These are phyloP conservation scores for Ciona savignyi DNA, from an alignment of 23 tunicate species.

Conservation along the genomic window DNA sequence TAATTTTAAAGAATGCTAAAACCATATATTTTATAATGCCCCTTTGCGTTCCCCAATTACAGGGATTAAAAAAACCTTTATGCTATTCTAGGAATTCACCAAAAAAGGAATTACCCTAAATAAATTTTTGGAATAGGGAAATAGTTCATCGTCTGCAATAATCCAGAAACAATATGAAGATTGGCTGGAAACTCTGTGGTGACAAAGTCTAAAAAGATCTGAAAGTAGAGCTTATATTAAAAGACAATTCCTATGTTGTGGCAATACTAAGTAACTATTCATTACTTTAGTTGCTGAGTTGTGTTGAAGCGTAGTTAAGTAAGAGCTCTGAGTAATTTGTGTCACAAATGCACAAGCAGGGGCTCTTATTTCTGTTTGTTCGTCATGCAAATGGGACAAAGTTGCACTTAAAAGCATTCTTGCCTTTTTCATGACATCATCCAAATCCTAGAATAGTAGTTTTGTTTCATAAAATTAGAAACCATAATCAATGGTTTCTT, in stretches of 20 bases:
- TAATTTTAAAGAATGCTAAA: no score
- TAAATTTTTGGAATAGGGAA: neutral
- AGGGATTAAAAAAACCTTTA: no score
- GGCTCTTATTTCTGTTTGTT: conserved; percentile 42
- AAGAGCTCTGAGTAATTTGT: neutral
- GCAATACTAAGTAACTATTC: neutral
- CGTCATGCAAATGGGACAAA: conserved; percentile 48
- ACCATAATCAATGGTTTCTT: no score
- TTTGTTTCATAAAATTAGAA: no score
- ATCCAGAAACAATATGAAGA: neutral
- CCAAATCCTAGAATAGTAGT: no score
- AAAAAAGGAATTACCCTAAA: neutral
- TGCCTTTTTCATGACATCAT: neutral
- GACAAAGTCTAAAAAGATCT: neutral
- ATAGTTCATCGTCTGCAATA: neutral
- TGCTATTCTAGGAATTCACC: no score
- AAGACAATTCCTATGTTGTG: no score
- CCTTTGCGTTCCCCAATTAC: no score
- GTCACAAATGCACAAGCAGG: conserved; percentile 32
- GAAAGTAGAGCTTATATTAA: neutral
- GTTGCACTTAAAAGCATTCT: neutral
- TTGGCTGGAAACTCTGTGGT: neutral
- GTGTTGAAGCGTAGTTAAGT: neutral
- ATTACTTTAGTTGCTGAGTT: neutral
- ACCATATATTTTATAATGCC: no score